Evolutionary conservation across 2,113 vertebrate species (phyloP), one percentile per base, ranked within the genome.

Genomic region (Acinonyx jubatus): DNA sequence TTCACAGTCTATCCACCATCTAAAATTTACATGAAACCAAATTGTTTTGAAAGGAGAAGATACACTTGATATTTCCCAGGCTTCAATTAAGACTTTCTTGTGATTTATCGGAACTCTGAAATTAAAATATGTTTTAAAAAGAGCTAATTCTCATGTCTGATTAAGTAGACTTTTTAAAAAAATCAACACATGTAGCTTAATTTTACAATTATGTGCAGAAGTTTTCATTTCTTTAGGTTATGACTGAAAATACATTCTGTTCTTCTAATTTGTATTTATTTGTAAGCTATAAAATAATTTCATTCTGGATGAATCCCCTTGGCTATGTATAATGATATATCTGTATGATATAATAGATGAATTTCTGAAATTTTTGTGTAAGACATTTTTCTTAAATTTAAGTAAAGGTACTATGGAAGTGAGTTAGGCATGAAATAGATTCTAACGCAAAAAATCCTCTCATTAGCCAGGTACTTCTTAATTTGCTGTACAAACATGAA

Each of bases 81-180:
- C 21, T 89, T 79, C 80, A 61, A 87, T 31, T 8, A 13, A 76
- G 55, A 55, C 5, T 92, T 95, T 83, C 25, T 61, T 84, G 23
- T 88, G 81, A 96, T 85, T 93, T 89, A 78, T 16, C 50, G 29
- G 1, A 1, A 5, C 19, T 85, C 31, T 71, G 48, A 48, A 86
- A 73, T 41, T 63, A 48, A 96, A 95, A 78, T 94, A 74, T 31
- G 11, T 55, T 80, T 96, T 50, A 19, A 92, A 15, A 87, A 73
- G 48, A 63, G 27, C 7, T 69, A 41, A 71, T 76, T 84, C 5
- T 66, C 8, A 57, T 36, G 12, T 48, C 48, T 79, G 41, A 1
- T 80, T 89, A 95, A 61, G 23, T 73, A 69, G 21, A 57, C 1
- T 9, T 74, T 65, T 65, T 3, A 45, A 69, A 23, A 76, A 63